Conservation (phyloP, 2,113 vertebrate genomes). For the Atractosteus spatula region DNA sequence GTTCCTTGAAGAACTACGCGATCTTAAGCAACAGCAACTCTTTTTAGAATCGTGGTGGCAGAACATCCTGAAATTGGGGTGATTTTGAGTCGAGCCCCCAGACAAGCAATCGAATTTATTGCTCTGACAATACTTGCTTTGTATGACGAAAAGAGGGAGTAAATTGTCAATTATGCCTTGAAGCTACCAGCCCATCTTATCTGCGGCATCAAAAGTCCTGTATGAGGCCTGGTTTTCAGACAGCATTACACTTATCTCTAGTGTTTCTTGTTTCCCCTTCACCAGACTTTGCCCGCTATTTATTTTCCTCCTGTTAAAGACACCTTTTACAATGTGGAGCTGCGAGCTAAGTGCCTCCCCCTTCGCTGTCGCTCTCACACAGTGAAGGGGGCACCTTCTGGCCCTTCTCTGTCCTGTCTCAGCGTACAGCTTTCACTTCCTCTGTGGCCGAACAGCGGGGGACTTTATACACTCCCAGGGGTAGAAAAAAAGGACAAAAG, state of each 20-base stretch:
- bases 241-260: background rate
- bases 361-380: background rate
- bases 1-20: too few species aligned
- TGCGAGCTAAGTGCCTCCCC: background rate
- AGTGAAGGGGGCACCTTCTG: background rate
- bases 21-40: too few species aligned
- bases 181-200: background rate
- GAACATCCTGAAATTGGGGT: too few species aligned
- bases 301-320: conserved; percentile 3
- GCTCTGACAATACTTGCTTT: too few species aligned
- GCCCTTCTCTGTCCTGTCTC: background rate
- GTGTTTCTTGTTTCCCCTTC: background rate
- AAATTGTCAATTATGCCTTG: background rate
- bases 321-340: background rate
- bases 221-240: background rate
- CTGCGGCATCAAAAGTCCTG: background rate
- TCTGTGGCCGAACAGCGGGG: conserved; percentile 35
- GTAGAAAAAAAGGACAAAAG: conserved; percentile 63
- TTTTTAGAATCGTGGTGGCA: too few species aligned
- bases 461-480: conserved; percentile 43
- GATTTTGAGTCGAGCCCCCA: too few species aligned
- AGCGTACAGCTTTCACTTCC: conserved; percentile 17
- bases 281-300: background rate
- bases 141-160: background rate
- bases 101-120: too few species aligned